phyloP scores from a whole-genome alignment of 2,888 invertebrate species.

The Dicycla oo region DNA sequence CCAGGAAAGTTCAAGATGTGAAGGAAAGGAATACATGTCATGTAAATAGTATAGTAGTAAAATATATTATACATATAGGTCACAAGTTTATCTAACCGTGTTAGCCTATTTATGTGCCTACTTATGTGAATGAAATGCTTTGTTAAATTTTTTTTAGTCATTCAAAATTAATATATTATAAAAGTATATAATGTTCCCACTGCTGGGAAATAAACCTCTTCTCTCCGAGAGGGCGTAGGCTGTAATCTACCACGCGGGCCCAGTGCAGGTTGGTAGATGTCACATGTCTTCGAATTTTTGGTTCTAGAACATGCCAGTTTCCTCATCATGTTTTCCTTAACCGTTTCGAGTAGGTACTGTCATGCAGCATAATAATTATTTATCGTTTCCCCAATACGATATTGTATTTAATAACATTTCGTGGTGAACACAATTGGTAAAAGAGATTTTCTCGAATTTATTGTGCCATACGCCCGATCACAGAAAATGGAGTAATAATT shows the following conservation, averaged over 20 bases:
- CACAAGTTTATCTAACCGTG: background rate
- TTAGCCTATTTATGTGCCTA: background rate
- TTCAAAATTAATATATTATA: too few species aligned
- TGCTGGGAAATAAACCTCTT: too few species aligned
- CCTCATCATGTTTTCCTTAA: background rate
- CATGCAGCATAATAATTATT: background rate
- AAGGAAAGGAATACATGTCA: background rate
- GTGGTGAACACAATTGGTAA: slow-evolving; percentile 15
- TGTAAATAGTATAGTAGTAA: background rate
- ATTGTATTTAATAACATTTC: slow-evolving; percentile 20
- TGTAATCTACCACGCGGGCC: too few species aligned
- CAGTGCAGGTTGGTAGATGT: too few species aligned
- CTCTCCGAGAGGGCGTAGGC: too few species aligned
- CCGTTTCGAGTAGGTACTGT: background rate
- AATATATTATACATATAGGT: background rate
- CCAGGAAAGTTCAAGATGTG: background rate
- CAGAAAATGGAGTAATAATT: slow-evolving; percentile 61
- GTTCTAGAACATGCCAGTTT: too few species aligned
- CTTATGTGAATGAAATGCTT: background rate
- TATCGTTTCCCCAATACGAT: slow-evolving; percentile 3
- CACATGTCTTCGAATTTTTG: too few species aligned
- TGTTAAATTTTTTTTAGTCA: background rate
- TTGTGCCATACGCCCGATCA: slow-evolving; percentile 45
- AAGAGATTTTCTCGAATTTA: slow-evolving; percentile 48
- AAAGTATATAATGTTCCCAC: too few species aligned